These are phyloP conservation scores for Parus major DNA, from an alignment of 2,113 vertebrate genomes.

Conservation along the genomic window DNA sequence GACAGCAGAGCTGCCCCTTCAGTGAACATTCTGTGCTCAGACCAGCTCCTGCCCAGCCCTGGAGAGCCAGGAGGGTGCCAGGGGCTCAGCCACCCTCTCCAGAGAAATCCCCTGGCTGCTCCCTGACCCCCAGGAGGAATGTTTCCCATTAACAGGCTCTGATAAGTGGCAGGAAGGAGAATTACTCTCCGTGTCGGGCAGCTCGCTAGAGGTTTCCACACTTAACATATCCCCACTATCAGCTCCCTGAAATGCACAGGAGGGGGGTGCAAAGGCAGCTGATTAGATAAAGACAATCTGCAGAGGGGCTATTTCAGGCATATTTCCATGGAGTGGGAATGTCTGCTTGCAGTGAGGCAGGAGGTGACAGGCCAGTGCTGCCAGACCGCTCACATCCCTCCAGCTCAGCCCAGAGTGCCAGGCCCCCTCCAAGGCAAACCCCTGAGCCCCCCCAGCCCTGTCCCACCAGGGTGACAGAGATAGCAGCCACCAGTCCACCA, in stretches of 20 bases:
- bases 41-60: neutral
- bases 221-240: constrained; percentile 60
- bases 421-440: neutral
- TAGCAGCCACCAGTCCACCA: neutral
- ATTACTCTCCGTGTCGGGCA: neutral
- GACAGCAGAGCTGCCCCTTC: neutral
- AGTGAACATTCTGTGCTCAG: neutral
- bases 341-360: neutral
- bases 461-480: neutral
- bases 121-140: constrained; percentile 37
- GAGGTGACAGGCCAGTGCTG: constrained; percentile 30
- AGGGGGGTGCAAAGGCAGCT: neutral
- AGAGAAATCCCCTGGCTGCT: neutral
- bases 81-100: neutral
- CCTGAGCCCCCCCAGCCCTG: neutral
- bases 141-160: constrained; percentile 50
- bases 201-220: constrained; percentile 48
- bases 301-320: constrained; percentile 64
- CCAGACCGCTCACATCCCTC: neutral
- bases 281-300: constrained; percentile 72
- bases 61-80: neutral
- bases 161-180: constrained; percentile 69
- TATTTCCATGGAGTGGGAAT: constrained; percentile 65
- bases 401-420: neutral
- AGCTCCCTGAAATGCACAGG: constrained; percentile 58